These are phyloP conservation scores for Mizuhopecten yessoensis DNA, from an alignment of 1,140 invertebrate genomes.

Conservation along the genomic window DNA sequence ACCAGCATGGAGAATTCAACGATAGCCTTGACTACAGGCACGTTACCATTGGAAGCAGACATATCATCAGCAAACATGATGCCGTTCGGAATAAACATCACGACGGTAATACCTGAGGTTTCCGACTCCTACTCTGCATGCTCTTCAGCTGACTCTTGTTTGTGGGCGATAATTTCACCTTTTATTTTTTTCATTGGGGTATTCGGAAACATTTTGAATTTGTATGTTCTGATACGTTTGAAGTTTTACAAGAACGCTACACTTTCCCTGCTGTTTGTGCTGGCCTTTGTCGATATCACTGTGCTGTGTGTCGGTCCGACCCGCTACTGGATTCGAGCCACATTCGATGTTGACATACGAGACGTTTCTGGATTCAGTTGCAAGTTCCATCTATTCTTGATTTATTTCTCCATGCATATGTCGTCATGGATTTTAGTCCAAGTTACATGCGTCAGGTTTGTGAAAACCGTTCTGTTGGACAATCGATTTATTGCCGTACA, in stretches of 20 bases:
- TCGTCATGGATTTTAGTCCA: slow-evolving; percentile 77
- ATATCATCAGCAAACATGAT: neutral
- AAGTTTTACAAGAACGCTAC: slow-evolving; percentile 3
- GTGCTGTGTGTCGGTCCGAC: slow-evolving; percentile 67
- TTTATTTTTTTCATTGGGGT: neutral
- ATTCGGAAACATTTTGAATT: neutral
- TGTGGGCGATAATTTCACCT: neutral
- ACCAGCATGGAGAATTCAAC: neutral
- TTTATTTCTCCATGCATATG: slow-evolving; percentile 72
- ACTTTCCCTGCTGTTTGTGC: neutral
- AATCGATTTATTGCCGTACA: slow-evolving; percentile 46
- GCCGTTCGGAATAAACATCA: neutral
- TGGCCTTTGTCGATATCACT: slow-evolving; percentile 69
- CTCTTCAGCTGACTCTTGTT: neutral
- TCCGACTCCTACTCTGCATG: neutral
- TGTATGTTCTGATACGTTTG: neutral
- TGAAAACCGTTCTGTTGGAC: slow-evolving; percentile 68
- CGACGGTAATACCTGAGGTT: neutral
- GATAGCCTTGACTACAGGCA: neutral
- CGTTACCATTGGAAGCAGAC: neutral
- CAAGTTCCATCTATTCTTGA: slow-evolving; percentile 70
- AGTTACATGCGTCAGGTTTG: slow-evolving; percentile 69
- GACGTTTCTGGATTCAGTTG: slow-evolving; percentile 62
- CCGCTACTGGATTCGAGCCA: slow-evolving; percentile 65
- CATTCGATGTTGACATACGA: slow-evolving; percentile 68